These are phyloP conservation scores for Oithona nana DNA, from an alignment of 2,888 invertebrate genomes.

Conservation along the genomic window DNA sequence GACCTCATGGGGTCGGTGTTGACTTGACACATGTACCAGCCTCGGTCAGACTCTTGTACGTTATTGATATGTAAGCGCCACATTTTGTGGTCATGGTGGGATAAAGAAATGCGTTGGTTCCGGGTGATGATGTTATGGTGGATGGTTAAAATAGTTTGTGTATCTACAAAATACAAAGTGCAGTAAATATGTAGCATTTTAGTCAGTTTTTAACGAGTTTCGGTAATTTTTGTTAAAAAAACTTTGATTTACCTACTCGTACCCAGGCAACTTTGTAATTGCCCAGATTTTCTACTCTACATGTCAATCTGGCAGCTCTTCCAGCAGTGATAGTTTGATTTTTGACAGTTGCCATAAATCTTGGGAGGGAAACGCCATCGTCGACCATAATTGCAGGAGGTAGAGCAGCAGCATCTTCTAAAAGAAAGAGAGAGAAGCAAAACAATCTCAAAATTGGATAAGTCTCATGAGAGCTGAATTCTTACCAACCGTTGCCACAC, in stretches of 20 bases:
- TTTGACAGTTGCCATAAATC: conserved; percentile 1
- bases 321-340: conserved; percentile 9
- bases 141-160: conserved; percentile 73
- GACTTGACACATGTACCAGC: conserved; percentile 83
- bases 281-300: conserved; percentile 10
- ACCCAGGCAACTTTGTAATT: conserved; percentile 50
- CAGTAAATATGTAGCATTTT: too few relatives aligned
- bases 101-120: conserved; percentile 63
- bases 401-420: background rate
- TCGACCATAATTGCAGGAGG: background rate
- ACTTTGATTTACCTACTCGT: too few relatives aligned
- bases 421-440: too few relatives aligned
- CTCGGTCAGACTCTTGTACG: conserved; percentile 74
- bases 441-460: too few relatives aligned
- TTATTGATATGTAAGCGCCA: conserved; percentile 83
- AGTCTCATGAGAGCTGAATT: too few relatives aligned
- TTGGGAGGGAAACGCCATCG: background rate
- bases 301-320: conserved; percentile 1
- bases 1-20: conserved; percentile 80
- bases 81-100: conserved; percentile 72
- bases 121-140: conserved; percentile 76
- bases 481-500: too few relatives aligned
- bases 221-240: too few relatives aligned
- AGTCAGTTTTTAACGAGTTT: too few relatives aligned
- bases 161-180: too few relatives aligned